Evolutionary conservation across 2,888 invertebrate genomes (phyloP), one percentile per base, ranked within the genome.

Genomic region (Dryobotodes eremita): DNA sequence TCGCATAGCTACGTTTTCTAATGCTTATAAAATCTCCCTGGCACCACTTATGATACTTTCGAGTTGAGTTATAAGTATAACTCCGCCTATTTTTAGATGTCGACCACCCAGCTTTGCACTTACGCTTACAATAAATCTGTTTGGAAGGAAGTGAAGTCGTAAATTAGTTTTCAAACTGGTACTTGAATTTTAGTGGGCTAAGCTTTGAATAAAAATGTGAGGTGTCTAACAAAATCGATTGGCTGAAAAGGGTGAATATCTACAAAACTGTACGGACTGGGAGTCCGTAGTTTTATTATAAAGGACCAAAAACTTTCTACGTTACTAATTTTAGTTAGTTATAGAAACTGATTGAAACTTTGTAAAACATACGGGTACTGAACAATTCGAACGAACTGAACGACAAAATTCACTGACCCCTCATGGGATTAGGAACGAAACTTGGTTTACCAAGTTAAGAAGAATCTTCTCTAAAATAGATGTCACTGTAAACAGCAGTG

Each of bases 401-500:
- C 20, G 11, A 26, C 62, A n/a, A 26, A 65, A 69, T 59, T 36
- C 71, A 50, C 46, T 55, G 82, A 80, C 31, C 46, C 31, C 20
- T 65, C 64, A 6, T 26, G 64, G 62, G 74, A 80, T 79, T 69
- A 73, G 48, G 11, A 48, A 66, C n/a, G 46, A 66, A 73, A 62
- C 59, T 75, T 57, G 23, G 36, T 42, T 15, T 42, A 57, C 5
- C n/a, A 71, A 79, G 74, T 70, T 76, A 65, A 72, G 64, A 77
- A 48, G 59, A 80, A 66, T 82, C 53, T 69, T 75, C 31, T 74
- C 31, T 74, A 57, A 82, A 86, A 74, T 61, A 80, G 71, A 84
- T 78, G 81, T 85, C 71, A 77, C 81, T 73, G 78, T 87, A 83
- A 87, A 89, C 73, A 86, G 78, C 59, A 77, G 76, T 68, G 75